Conservation (phyloP, 2,797 vertebrate genomes). For the Vultur gryphus region DNA sequence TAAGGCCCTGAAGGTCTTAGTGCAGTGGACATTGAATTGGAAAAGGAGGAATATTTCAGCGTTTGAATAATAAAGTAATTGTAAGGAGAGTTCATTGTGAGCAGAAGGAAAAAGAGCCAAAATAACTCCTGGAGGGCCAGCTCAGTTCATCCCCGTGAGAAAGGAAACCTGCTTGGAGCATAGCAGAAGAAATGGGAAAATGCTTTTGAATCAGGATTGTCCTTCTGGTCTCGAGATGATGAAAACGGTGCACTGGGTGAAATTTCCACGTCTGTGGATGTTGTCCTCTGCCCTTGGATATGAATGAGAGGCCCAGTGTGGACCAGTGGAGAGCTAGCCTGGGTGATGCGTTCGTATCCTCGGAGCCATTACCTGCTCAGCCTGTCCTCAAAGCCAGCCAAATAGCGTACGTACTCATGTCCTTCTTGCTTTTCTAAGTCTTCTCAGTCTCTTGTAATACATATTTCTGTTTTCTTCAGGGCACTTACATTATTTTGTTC, state of each 20-base stretch:
- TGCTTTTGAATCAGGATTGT: not conserved
- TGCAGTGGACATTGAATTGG: not conserved
- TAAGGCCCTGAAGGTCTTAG: not conserved
- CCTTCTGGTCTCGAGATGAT: not conserved
- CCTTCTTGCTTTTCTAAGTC: not conserved
- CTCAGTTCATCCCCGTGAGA: not conserved
- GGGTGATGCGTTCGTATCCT: not conserved
- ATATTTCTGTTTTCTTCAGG: not conserved
- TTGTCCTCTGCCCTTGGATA: not conserved
- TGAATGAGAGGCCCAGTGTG: not conserved
- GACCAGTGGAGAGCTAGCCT: not conserved
- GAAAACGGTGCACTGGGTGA: not conserved
- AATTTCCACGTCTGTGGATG: not conserved
- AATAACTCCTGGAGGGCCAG: not conserved
- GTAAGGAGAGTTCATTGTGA: not conserved
- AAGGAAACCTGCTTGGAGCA: not conserved
- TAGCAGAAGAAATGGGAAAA: not conserved
- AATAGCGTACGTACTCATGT: fast-evolving
- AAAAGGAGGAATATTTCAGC: not conserved
- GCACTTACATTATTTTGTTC: not conserved
- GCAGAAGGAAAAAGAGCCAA: not conserved
- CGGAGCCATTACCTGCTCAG: not conserved
- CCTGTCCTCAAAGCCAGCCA: not conserved
- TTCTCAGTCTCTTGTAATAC: not conserved
- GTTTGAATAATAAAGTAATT: not conserved